Evolutionary conservation across 2,797 vertebrate genomes (phyloP), one percentile per base, ranked within the genome.

Genomic region (Uromys caudimaculatus): DNA sequence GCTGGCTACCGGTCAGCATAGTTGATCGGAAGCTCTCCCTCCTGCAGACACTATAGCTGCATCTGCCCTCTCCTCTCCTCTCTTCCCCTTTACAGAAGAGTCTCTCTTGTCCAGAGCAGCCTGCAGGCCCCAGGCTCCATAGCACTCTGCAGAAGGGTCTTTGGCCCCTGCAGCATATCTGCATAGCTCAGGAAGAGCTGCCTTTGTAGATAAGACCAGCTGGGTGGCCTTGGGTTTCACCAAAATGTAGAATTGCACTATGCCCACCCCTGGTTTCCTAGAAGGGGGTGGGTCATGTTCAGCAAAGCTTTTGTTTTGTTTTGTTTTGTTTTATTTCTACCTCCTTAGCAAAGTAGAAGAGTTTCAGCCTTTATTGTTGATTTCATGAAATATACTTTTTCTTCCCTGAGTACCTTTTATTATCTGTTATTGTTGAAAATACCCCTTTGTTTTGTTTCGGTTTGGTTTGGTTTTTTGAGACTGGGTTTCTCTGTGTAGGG

Each of bases 21-120:
- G 77, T 64, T 0, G 7, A 47, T 44, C 0, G 12, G 0, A 10
- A 41, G 19, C 5, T 71, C 41, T 32, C 32, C 3, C 13, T 23
- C 21, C 12, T 32, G 0, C 16, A 7, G n/a, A 38, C 11, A 2
- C 21, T 16, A 2, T 14, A 44, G 62, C 67, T 1, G 0, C 1
- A 54, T 2, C 8, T 35, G 2, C 2, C 12, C 58, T 14, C 73
- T 1, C 0, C 2, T 1, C 47, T 1, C 2, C 24, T 2, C 44
- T 2, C 21, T 16, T 13, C n/a, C 84, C 17, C 52, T 27, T 23
- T 3, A 4, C 6, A 4, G 52, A 81, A 38, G 35, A 41, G 12
- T 35, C 52, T 78, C 6, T 19, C 77, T 81, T 54, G 47, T 60
- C 64, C 12, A 35, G n/a, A 27, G n/a, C 27, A 38, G 58, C 60